phyloP scores from a whole-genome alignment of 2,113 vertebrate species.

The Mola mola region DNA sequence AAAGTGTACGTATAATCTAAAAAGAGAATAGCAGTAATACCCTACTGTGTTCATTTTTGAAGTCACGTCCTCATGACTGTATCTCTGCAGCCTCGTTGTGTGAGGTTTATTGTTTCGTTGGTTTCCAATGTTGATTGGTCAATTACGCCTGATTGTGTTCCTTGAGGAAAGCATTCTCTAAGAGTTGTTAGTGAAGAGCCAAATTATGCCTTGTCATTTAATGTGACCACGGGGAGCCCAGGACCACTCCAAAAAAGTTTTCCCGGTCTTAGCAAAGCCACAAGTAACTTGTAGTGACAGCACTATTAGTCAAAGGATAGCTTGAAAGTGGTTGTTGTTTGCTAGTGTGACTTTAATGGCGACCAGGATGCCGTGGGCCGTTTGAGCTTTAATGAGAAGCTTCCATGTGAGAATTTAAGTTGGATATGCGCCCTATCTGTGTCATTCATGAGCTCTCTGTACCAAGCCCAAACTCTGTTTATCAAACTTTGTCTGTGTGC shows the following conservation, averaged over 20 bases:
- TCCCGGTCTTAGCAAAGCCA: constrained; percentile 58
- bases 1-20: too few relatives aligned
- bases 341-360: constrained; percentile 59
- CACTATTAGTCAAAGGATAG: constrained; percentile 66
- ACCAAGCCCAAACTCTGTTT: constrained; percentile 9
- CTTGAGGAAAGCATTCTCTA: constrained; percentile 68
- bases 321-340: constrained; percentile 73
- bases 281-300: constrained; percentile 61
- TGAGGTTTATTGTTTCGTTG: constrained; percentile 70
- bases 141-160: constrained; percentile 79
- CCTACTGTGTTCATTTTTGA: constrained; percentile 20
- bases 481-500: constrained; percentile 11
- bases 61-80: constrained; percentile 34
- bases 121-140: constrained; percentile 73
- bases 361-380: constrained; percentile 41
- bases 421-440: constrained; percentile 45
- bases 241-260: constrained; percentile 63
- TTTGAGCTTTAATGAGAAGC: constrained; percentile 68
- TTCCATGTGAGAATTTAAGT: constrained; percentile 61
- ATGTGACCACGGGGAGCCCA: constrained; percentile 69
- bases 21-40: constrained; percentile 11
- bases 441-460: constrained; percentile 49
- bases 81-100: constrained; percentile 56
- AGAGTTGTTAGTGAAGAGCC: constrained; percentile 65
- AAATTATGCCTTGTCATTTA: constrained; percentile 73